Evolutionary conservation across 2,888 invertebrate genomes (phyloP), one percentile per base, ranked within the genome.

Genomic region (Clanis bilineata): DNA sequence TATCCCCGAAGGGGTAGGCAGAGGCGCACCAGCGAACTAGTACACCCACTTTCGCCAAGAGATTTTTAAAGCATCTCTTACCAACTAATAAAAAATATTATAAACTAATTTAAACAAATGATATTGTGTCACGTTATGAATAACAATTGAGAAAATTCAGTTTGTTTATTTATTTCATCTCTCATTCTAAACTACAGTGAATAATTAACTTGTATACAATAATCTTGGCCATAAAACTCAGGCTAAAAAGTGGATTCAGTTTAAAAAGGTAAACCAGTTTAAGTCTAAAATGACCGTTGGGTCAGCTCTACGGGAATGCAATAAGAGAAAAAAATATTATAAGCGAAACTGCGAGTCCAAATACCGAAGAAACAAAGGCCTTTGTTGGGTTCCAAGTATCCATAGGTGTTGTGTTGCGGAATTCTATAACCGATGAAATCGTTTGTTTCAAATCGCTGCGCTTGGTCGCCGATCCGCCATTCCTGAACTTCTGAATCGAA

Each of bases 301-400:
- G 85, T 87, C 89, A 89, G 85, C 83, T 83, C 81, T 81, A 80
- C 70, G 72, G 77, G 89, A 89, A 90, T 90, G 90, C 85, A 90
- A 88, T 74, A 87, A 80, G 78, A 86, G 79, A 81, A 88, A 90
- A 41, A 83, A 65, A 67, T 65, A 64, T 72, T 71, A 75, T 77
- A 80, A 79, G 77, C 78, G 77, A 83, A 86, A 81, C 77, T 76
- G 76, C 79, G 78, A 73, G 76, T 75, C 74, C 72, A 67, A 45
- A 69, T 66, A 79, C 73, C 70, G 72, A 73, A 74, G 80, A 86
- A 88, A 91, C 91, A 91, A 91, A 90, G 88, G 88, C 79, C 88
- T 90, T 90, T 91, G 90, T 90, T 90, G 77, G 79, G 82, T 91
- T 91, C 90, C 88, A 85, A 77, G 91, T 90, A 91, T 82, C 80